phyloP scores from a whole-genome alignment of 2,888 invertebrate species.

The Luffia ferchaultella region DNA sequence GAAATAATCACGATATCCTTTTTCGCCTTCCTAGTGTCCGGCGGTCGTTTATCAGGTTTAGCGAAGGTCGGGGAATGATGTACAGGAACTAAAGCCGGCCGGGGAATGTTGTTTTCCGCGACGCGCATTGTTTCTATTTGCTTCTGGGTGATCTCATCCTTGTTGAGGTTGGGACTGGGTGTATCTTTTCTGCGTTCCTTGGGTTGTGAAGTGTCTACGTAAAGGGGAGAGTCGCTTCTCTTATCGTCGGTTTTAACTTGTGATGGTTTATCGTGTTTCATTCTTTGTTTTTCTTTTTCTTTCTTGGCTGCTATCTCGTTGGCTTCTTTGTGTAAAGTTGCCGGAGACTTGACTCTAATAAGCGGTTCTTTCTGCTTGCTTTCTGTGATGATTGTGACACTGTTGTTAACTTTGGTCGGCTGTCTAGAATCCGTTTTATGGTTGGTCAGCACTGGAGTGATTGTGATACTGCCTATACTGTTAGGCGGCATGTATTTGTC shows the following conservation, averaged over 20 bases:
- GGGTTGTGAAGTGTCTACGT: constrained; percentile 40
- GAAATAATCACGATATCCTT: constrained; percentile 48
- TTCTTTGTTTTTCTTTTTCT: constrained; percentile 22
- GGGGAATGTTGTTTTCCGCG: constrained; percentile 45
- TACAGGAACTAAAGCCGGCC: constrained; percentile 43
- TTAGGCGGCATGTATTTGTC: constrained; percentile 46
- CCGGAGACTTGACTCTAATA: constrained; percentile 52
- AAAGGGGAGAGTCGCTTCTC: constrained; percentile 28
- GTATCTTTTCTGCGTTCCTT: constrained; percentile 27
- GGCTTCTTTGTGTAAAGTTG: constrained; percentile 27
- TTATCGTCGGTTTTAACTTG: constrained; percentile 25
- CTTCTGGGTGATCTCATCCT: constrained; percentile 37
- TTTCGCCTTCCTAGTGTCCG: constrained; percentile 42
- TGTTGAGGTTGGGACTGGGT: constrained; percentile 33
- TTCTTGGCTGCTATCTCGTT: constrained; percentile 56
- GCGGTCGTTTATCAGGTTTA: constrained; percentile 49
- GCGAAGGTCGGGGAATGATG: constrained; percentile 52
- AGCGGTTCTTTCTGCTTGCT: constrained; percentile 32
- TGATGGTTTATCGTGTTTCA: constrained; percentile 3
- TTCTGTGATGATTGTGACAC: constrained; percentile 8
- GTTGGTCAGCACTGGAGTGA: constrained; percentile 41
- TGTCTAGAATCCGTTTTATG: constrained; percentile 23
- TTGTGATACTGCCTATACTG: constrained; percentile 53
- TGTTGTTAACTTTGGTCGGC: constrained; percentile 11
- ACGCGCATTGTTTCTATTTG: constrained; percentile 43